Evolutionary conservation across 2,113 vertebrate genomes (phyloP), one percentile per base, ranked within the genome.

Genomic region (Hydrolagus affinis): DNA sequence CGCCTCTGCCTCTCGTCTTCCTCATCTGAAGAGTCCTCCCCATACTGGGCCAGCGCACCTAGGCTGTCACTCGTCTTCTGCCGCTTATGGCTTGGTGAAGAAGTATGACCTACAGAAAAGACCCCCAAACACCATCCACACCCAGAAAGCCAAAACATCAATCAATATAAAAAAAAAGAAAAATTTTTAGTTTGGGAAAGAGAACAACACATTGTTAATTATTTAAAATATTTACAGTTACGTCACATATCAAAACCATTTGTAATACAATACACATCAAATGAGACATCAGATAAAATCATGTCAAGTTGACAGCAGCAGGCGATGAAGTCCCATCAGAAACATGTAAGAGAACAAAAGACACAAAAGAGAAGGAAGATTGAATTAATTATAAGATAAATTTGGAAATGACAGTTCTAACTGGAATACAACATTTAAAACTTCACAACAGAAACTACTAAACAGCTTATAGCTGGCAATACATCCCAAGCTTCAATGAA

Each of bases 231-330:
- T 17, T 80, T 83, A 83, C 78, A 83, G 60, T 30, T 28, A 83
- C 25, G 28, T 19, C 15, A 64, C 59, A 25, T n/a, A n/a, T 83
- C 23, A 56, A 68, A 66, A 83, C 19, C 77, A 83, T 66, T 64
- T 19, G 78, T 83, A 44, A 44, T 44, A 83, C 25, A 83, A 14
- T 66, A 66, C 25, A 83, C 44, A 6, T 44, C 17, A 83, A 76
- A 78, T 78, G 44, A 66, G 78, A 83, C 66, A 62, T 64, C 59
- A 80, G 71, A 73, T 64, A 80, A 80, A 80, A 62, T 14, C 77
- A 80, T 80, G 23, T 83, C 78, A 83, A 83, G 78, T 83, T 83
- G 78, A 83, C 78, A 83, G 78, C 78, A 83, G 78, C 78, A 83
- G 62, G 78, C 66, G 78, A 6, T 44, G 44, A 83, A 30, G 78